A percentile compares a stretch with the other conserved stretches of the same genome.
phyloP scores from a whole-genome alignment of 2,113 vertebrate genomes.

The Pardalotus punctatus region DNA sequence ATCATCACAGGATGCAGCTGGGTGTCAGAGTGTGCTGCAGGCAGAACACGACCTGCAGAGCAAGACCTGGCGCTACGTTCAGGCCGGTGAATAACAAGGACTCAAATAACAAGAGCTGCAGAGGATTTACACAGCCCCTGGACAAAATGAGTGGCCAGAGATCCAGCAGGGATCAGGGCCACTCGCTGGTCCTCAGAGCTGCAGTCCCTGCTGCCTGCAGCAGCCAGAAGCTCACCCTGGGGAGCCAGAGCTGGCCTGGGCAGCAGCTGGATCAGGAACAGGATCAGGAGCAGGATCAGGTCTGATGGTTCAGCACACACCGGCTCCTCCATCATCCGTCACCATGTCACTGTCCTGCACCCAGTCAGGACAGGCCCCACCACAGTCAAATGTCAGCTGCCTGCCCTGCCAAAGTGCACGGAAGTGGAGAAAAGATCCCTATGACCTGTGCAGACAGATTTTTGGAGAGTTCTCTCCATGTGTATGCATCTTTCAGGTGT shows the following conservation, averaged over 20 bases:
- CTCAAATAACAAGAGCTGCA: background rate
- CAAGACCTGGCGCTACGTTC: background rate
- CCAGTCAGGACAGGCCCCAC: background rate
- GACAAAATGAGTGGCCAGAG: background rate
- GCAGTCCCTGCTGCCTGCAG: background rate
- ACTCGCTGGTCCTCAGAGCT: background rate
- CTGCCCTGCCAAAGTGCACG: background rate
- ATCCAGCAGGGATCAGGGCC: background rate
- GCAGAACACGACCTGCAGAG: background rate
- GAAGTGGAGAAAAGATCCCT: background rate
- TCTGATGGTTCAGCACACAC: background rate
- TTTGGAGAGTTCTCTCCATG: background rate
- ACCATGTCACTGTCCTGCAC: background rate
- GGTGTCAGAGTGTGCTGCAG: background rate
- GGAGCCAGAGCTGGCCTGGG: background rate
- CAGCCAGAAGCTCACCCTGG: background rate
- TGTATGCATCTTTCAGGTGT: background rate
- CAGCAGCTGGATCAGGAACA: background rate
- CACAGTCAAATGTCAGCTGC: background rate
- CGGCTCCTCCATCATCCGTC: background rate
- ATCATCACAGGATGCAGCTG: background rate
- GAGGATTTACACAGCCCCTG: background rate
- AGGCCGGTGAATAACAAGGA: background rate
- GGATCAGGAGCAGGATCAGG: background rate
- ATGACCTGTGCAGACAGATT: background rate